A percentile compares a stretch with the other conserved stretches of the same genome.
Evolutionary conservation across 2,113 vertebrate species (phyloP).

Genomic region (Gobius niger): DNA sequence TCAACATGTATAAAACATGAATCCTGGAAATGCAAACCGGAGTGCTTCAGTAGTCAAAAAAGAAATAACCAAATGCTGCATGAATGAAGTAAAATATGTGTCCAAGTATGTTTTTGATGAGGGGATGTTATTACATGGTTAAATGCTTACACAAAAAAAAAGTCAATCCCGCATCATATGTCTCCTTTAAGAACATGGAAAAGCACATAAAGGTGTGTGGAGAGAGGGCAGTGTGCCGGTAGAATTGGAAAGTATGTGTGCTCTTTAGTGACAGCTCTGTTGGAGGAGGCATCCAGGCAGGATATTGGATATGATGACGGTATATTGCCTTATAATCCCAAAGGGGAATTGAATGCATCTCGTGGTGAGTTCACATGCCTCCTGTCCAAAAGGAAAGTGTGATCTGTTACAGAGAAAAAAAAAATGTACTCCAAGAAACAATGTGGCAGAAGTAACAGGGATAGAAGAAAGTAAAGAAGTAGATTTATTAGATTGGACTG

Average conservation of each 20-base stretch:
- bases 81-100: too few species aligned
- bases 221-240: neutral
- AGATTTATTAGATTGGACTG: too few species aligned
- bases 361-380: conserved; percentile 35
- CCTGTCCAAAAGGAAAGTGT: conserved; percentile 5
- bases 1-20: too few species aligned
- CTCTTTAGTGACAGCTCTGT: conserved; percentile 12
- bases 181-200: neutral
- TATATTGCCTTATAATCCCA: conserved; percentile 46
- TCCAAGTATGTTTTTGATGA: too few species aligned
- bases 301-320: conserved; percentile 52
- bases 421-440: conserved; percentile 4
- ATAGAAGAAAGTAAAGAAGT: neutral
- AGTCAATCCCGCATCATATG: too few species aligned
- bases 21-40: too few species aligned
- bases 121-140: too few species aligned
- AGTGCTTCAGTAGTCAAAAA: too few species aligned
- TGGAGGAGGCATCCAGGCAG: conserved; percentile 41
- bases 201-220: neutral
- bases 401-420: conserved; percentile 15
- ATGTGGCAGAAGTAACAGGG: neutral
- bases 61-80: too few species aligned
- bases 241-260: neutral
- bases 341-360: conserved; percentile 31
- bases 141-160: too few species aligned